A percentile compares a stretch with the other conserved stretches of the same genome.
These are phyloP conservation scores for Drosophila littoralis DNA, from an alignment of 1,140 invertebrate species.

Conservation along the genomic window DNA sequence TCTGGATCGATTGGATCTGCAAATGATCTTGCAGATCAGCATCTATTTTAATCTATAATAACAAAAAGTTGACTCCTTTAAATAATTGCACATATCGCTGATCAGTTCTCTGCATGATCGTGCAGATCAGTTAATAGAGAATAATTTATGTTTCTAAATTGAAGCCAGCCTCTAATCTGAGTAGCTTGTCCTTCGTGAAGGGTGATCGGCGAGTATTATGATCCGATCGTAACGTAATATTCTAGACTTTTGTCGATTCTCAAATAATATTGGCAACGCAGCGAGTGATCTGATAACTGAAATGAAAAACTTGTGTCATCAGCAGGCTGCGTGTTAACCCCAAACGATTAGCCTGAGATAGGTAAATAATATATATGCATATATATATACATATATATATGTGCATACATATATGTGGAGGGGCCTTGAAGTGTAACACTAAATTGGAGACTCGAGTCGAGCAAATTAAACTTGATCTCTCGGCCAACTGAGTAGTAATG, in stretches of 20 bases:
- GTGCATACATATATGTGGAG: neutral
- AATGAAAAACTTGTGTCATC: conserved; percentile 1
- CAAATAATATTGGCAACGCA: neutral
- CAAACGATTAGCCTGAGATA: neutral
- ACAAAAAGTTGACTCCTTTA: too few species aligned
- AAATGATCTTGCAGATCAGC: too few species aligned
- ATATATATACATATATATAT: neutral
- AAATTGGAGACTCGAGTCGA: conserved; percentile 8
- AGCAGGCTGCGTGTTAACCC: conserved; percentile 4
- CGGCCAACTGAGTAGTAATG: too few species aligned
- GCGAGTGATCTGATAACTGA: conserved; percentile 33
- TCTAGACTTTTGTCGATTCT: conserved; percentile 2
- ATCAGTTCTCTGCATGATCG: too few species aligned
- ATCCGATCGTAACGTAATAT: neutral
- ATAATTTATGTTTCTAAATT: neutral
- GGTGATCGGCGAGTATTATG: neutral
- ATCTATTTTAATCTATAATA: too few species aligned
- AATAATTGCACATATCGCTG: too few species aligned
- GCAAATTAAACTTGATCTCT: conserved; percentile 7
- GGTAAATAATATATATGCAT: neutral
- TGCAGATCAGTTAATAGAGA: too few species aligned
- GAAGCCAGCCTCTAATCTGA: neutral
- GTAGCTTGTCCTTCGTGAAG: conserved; percentile 30
- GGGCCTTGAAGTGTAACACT: conserved; percentile 5
- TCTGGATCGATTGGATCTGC: too few species aligned